Base-by-base conservation (phyloP, 1,140 invertebrate genomes). In the Aphelinus certus region DNA sequence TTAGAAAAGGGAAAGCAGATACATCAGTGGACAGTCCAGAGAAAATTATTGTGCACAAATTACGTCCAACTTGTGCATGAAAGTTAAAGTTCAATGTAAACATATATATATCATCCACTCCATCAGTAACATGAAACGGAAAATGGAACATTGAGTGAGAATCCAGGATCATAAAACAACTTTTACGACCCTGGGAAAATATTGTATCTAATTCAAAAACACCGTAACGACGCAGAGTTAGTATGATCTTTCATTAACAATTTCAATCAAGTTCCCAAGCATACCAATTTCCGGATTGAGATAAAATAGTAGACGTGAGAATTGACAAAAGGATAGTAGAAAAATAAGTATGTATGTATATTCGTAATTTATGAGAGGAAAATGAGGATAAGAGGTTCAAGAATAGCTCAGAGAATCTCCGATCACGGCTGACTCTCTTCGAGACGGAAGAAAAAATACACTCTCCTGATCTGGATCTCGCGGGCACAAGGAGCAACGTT, bases 401-500 rank as follows among this genome's bases (percentile, higher is more conserved):
- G 26, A 26, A 63, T 9, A 47, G 45, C 26, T 61, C 4, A 26
- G 48, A 48, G 48, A 45, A 49, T 9, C 5, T 53, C 2, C n/a
- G 43, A 61, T 48, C 49, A 61, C 55, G 64, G 3, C 6, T 71
- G 1, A 60, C 43, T 73, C 51, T 55, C 55, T 43, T 74, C 10
- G 45, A 26, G 5, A 70, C 26, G 48, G 53, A 73, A 26, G 61
- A 67, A 49, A 61, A 53, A 26, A 75, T 42, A 57, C 10, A 72
- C 70, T 70, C 6, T 58, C 1, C 10, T 47, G 0, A 76, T 76
- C 53, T 77, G 81, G 82, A 86, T 84, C 84, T 78, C 85, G 81
- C 85, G 81, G 84, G 86, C 81, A 86, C 85, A 87, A 88, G 83
- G 83, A 79, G 84, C 85, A 83, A 86, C 81, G 57, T 26, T 26